A percentile compares a stretch with the other conserved stretches of the same genome.
These are phyloP conservation scores for Herminia tarsipennalis DNA, from an alignment of 2,888 invertebrate species.

Conservation along the genomic window DNA sequence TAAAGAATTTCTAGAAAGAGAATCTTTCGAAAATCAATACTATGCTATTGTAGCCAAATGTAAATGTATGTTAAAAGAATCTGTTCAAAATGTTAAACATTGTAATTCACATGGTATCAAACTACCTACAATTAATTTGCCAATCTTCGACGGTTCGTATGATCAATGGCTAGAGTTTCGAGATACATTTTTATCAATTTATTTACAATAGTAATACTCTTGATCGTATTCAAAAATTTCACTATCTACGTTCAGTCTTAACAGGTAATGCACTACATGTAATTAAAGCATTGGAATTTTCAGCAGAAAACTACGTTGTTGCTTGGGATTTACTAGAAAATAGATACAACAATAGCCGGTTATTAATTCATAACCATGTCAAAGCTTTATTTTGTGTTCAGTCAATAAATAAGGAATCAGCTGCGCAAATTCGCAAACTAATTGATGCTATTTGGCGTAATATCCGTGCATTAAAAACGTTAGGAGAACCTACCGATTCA, in stretches of 20 bases:
- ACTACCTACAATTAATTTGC: not conserved
- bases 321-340: conserved; percentile 1
- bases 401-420: conserved; percentile 4
- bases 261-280: not conserved
- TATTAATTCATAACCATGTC: too few relatives aligned
- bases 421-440: not conserved
- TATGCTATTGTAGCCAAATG: conserved; percentile 11
- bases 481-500: conserved; percentile 16
- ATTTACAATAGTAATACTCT: not conserved
- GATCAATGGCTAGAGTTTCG: not conserved
- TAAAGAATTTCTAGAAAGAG: conserved; percentile 3
- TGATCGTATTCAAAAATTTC: not conserved
- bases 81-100: not conserved
- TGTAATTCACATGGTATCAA: too few relatives aligned
- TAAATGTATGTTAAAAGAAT: conserved; percentile 2
- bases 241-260: not conserved
- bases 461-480: conserved; percentile 13
- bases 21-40: conserved; percentile 5
- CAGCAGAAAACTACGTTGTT: not conserved
- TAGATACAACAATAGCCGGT: not conserved
- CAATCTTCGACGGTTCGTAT: not conserved
- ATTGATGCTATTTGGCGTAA: conserved; percentile 13
- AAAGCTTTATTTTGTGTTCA: not conserved
- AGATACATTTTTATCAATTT: not conserved
- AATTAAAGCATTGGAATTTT: not conserved